Conservation (phyloP, 2,888 invertebrate genomes). For the Belgica antarctica region DNA sequence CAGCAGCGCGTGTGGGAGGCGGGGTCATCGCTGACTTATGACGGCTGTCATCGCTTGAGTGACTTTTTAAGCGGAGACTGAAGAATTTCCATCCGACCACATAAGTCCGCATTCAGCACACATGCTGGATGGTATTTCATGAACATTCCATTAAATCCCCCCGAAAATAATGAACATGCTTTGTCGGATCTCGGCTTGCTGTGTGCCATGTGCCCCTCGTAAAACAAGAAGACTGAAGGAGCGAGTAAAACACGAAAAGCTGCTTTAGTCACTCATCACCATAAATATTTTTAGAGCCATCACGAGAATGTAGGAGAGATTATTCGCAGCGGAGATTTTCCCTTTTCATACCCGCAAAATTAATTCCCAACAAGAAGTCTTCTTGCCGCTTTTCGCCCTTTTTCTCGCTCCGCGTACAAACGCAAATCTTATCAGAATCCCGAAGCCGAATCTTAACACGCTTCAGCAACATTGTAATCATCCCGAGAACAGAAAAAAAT, state of each 20-base stretch:
- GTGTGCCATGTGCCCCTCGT: not conserved
- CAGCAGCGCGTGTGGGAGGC: too few relatives aligned
- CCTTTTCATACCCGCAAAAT: not conserved
- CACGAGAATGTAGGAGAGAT: slow-evolving; percentile 27
- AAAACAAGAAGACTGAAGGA: too few relatives aligned
- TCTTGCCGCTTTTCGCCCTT: slow-evolving; percentile 2
- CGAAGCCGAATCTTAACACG: slow-evolving; percentile 16
- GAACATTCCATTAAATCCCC: slow-evolving; percentile 37
- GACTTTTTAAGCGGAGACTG: too few relatives aligned
- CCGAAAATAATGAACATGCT: slow-evolving; percentile 36
- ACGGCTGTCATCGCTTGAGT: too few relatives aligned
- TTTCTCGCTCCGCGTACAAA: too few relatives aligned
- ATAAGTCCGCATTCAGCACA: not conserved
- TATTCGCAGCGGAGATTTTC: slow-evolving; percentile 17
- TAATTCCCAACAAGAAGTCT: slow-evolving; percentile 14
- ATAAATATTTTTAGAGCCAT: slow-evolving; percentile 37
- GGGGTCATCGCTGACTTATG: too few relatives aligned
- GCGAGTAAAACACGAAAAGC: slow-evolving; percentile 20
- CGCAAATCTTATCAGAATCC: slow-evolving; percentile 13
- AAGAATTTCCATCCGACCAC: too few relatives aligned
- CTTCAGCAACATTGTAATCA: slow-evolving; percentile 32
- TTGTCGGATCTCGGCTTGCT: not conserved
- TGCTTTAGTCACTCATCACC: slow-evolving; percentile 32
- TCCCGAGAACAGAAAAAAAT: slow-evolving; percentile 20
- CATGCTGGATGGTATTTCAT: not conserved